Conservation (phyloP, 1,140 invertebrate genomes). For the Eriosoma lanigerum region DNA sequence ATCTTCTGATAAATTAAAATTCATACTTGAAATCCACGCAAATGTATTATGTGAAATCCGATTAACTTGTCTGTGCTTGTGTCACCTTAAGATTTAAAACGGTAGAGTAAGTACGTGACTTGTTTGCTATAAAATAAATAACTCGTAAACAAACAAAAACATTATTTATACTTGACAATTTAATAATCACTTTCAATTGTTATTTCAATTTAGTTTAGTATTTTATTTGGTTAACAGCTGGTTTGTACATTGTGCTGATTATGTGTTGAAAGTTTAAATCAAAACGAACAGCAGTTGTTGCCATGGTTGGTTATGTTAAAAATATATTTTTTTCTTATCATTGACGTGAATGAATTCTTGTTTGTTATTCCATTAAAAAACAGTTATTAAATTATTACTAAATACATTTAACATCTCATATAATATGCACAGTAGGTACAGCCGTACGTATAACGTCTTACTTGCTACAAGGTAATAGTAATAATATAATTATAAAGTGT, state of each 20-base stretch:
- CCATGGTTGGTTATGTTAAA: no score
- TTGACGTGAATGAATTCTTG: no score
- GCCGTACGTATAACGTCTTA: no score
- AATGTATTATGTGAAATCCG: background rate
- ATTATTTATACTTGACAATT: constrained; percentile 1
- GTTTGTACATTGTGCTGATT: constrained; percentile 6
- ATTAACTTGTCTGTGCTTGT: background rate
- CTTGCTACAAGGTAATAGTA: no score
- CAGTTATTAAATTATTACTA: no score
- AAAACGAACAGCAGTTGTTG: no score
- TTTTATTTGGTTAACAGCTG: constrained; percentile 12
- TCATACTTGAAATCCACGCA: background rate
- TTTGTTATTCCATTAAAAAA: no score
- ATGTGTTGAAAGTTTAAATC: constrained; percentile 1
- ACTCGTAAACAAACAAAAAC: constrained; percentile 15
- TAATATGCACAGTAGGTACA: no score
- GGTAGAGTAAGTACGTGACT: background rate
- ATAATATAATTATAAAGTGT: no score
- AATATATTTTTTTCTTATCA: no score
- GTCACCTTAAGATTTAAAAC: constrained; percentile 26
- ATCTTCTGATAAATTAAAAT: background rate
- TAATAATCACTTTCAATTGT: constrained; percentile 25
- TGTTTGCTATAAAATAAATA: constrained; percentile 20
- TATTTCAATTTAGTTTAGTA: no score
- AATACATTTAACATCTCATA: no score